phyloP scores from a whole-genome alignment of 2,113 vertebrate genomes.

The Nothoprocta perdicaria region DNA sequence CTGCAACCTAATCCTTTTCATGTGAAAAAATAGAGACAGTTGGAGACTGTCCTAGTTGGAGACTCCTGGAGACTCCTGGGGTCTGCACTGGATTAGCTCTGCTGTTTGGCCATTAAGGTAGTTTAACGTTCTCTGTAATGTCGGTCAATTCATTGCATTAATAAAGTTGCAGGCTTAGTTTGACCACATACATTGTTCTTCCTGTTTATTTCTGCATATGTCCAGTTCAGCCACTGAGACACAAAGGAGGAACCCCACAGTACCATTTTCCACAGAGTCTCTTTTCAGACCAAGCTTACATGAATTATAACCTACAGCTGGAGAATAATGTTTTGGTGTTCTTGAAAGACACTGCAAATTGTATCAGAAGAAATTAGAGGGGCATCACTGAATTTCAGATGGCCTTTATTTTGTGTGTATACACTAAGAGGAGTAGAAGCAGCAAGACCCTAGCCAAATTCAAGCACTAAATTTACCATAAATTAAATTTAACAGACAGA shows the following conservation, averaged over 20 bases:
- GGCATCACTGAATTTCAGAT: not conserved
- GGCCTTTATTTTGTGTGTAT: not conserved
- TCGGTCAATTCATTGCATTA: not conserved
- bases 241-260: not conserved
- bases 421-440: not conserved
- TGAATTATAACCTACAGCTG: not conserved
- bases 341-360: not conserved
- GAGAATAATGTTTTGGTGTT: not conserved
- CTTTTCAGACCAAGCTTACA: not conserved
- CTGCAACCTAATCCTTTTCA: not conserved
- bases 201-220: not conserved
- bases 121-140: not conserved
- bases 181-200: not conserved
- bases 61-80: not conserved
- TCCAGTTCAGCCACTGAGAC: not conserved
- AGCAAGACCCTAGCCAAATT: not conserved
- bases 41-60: not conserved
- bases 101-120: not conserved
- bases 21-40: not conserved
- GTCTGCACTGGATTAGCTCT: not conserved
- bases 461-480: not conserved
- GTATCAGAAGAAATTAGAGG: not conserved
- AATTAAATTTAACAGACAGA: not conserved
- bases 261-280: not conserved
- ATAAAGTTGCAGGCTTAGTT: not conserved